phyloP scores from a whole-genome alignment of 1,140 invertebrate species.

The Scaptomyza graminum region DNA sequence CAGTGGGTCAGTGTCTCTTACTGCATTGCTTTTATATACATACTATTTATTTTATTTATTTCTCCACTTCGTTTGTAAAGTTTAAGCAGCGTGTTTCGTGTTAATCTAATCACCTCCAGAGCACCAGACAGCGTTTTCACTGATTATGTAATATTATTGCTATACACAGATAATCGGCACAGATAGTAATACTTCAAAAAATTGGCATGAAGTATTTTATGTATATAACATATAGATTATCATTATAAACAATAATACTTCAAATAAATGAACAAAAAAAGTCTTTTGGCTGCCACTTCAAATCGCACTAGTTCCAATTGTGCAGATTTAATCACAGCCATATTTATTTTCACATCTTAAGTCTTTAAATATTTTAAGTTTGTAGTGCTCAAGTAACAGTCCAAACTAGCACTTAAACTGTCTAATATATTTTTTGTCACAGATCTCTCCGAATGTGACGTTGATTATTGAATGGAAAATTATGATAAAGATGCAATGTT shows the following conservation, averaged over 20 bases:
- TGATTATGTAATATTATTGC: slow-evolving; percentile 9
- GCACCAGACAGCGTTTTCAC: slow-evolving; percentile 2
- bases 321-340: too few relatives aligned
- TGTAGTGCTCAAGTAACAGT: too few relatives aligned
- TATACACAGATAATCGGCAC: slow-evolving; percentile 31
- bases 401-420: too few relatives aligned
- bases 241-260: slow-evolving; percentile 30
- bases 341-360: too few relatives aligned
- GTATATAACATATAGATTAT: slow-evolving; percentile 2
- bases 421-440: too few relatives aligned
- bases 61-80: slow-evolving; percentile 14
- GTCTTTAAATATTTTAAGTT: too few relatives aligned
- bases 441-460: neutral
- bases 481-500: neutral
- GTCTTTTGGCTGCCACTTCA: slow-evolving; percentile 15
- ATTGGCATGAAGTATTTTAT: slow-evolving; percentile 2
- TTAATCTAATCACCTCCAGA: slow-evolving; percentile 36
- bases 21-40: neutral
- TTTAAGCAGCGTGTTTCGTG: slow-evolving; percentile 15
- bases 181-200: slow-evolving; percentile 37
- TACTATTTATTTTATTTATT: slow-evolving; percentile 8
- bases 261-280: slow-evolving; percentile 31
- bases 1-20: slow-evolving; percentile 7
- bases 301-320: neutral
- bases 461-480: neutral